Evolutionary conservation across 2,113 vertebrate genomes (phyloP).

Genomic region (Carollia perspicillata): DNA sequence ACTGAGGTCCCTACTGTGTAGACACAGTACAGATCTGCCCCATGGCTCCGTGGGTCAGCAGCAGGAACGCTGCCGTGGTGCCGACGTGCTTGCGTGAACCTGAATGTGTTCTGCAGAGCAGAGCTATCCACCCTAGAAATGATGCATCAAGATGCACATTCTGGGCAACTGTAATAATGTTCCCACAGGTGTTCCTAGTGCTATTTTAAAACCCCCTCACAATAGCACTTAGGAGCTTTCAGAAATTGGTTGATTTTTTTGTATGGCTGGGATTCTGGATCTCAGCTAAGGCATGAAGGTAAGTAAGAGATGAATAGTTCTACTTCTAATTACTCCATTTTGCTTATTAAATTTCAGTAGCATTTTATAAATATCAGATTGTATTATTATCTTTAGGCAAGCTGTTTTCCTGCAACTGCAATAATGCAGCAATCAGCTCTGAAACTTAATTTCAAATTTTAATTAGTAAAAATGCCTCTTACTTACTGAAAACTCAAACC

Average conservation of each 20-base stretch:
- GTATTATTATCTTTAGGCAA: background rate
- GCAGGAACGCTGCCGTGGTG: background rate
- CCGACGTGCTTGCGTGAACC: background rate
- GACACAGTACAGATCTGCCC: background rate
- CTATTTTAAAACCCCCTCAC: background rate
- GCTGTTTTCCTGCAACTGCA: background rate
- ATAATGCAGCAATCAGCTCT: background rate
- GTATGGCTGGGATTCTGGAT: background rate
- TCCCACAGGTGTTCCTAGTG: background rate
- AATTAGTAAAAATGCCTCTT: slow-evolving; percentile 18
- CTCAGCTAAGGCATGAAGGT: background rate
- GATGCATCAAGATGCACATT: background rate
- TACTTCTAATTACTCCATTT: background rate
- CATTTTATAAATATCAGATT: background rate
- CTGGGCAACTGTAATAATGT: background rate
- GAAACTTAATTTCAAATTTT: slow-evolving; percentile 13
- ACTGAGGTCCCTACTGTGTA: background rate
- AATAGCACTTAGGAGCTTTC: background rate
- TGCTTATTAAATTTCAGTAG: background rate
- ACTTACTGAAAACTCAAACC: slow-evolving; percentile 15
- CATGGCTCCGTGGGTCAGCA: background rate
- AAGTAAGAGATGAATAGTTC: background rate
- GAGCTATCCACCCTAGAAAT: background rate
- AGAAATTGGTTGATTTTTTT: background rate
- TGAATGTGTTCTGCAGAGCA: background rate